Evolutionary conservation across 2,797 vertebrate species (phyloP).

Genomic region (Sarcoramphus papa): DNA sequence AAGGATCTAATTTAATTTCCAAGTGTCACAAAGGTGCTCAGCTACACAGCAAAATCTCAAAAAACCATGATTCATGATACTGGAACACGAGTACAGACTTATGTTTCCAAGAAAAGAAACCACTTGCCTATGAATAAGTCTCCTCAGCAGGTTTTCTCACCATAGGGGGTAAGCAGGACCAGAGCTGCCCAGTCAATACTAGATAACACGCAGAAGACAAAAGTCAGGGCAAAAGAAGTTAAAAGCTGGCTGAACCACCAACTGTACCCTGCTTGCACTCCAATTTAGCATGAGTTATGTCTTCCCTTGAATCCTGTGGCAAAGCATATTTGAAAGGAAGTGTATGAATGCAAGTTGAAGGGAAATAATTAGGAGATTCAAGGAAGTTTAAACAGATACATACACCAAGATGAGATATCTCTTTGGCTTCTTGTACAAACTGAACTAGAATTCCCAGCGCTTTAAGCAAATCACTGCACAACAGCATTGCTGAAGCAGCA

Average conservation of each 20-base stretch:
- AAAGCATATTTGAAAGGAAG: not conserved
- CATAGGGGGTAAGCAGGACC: not conserved
- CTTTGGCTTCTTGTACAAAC: not conserved
- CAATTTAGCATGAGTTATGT: fast-evolving
- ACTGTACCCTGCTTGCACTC: fast-evolving
- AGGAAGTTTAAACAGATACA: too few relatives aligned
- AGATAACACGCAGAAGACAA: not conserved
- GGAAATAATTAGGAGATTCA: not conserved
- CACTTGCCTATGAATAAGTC: not conserved
- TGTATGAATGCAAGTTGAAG: not conserved
- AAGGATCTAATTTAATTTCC: not conserved
- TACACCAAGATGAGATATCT: not conserved
- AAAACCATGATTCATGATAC: not conserved
- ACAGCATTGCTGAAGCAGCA: not conserved
- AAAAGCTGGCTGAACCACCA: not conserved
- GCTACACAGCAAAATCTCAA: not conserved
- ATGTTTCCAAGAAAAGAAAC: not conserved
- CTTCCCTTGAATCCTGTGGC: not conserved
- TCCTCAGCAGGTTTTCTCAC: not conserved
- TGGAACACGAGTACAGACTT: not conserved
- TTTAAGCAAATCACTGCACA: not conserved
- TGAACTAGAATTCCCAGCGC: not conserved
- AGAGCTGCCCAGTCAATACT: not conserved
- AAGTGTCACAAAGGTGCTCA: not conserved
- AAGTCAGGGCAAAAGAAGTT: not conserved